Evolutionary conservation across 2,888 invertebrate genomes (phyloP).

Genomic region (Pocota personata): DNA sequence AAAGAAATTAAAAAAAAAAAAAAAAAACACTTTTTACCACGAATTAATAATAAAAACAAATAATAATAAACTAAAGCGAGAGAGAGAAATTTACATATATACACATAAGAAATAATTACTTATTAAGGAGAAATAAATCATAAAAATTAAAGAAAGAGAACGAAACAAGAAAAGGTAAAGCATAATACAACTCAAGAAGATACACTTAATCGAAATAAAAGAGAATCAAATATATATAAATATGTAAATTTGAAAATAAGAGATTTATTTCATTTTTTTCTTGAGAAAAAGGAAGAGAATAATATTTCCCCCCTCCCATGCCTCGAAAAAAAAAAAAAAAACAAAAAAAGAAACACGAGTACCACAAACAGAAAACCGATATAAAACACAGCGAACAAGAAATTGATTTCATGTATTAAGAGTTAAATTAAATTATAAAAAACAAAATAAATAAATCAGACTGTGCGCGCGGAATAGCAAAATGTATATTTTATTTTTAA

Average conservation of each 20-base stretch:
- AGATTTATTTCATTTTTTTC: slow-evolving; percentile 40
- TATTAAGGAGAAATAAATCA: slow-evolving; percentile 54
- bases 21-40: slow-evolving; percentile 68
- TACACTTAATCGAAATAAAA: slow-evolving; percentile 34
- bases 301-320: slow-evolving; percentile 13
- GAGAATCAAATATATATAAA: slow-evolving; percentile 66
- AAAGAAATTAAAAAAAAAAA: slow-evolving; percentile 21
- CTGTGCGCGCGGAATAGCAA: slow-evolving; percentile 56
- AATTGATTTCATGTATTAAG: slow-evolving; percentile 48
- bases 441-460: slow-evolving; percentile 13
- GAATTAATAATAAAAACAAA: slow-evolving; percentile 53
- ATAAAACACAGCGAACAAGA: slow-evolving; percentile 33
- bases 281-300: slow-evolving; percentile 39
- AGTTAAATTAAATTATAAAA: slow-evolving; percentile 21
- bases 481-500: slow-evolving; percentile 44
- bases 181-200: slow-evolving; percentile 12
- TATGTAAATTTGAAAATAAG: slow-evolving; percentile 63
- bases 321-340: slow-evolving; percentile 17
- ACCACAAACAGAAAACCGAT: not conserved
- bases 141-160: slow-evolving; percentile 30
- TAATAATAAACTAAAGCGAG: slow-evolving; percentile 44
- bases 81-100: slow-evolving; percentile 61
- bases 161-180: slow-evolving; percentile 20
- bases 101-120: slow-evolving; percentile 58
- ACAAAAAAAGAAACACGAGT: too few species aligned